A percentile compares a stretch with the other conserved stretches of the same genome.
These are phyloP conservation scores for Chlorospingus flavigularis DNA, from an alignment of 2,797 vertebrate genomes.

Conservation along the genomic window DNA sequence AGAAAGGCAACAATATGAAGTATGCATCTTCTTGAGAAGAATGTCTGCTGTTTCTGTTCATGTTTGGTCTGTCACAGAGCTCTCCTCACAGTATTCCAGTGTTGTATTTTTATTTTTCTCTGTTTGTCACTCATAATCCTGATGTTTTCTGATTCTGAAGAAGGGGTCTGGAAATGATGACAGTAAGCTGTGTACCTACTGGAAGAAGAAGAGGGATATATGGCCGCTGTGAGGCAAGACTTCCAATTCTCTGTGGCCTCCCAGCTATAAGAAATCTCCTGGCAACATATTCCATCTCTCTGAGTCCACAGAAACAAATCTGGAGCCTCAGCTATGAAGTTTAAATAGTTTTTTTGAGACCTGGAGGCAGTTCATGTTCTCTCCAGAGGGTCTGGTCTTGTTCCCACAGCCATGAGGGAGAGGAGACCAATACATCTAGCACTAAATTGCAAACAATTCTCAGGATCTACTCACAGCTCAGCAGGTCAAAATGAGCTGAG, in stretches of 20 bases:
- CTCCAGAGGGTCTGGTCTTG: background rate
- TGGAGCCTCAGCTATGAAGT: background rate
- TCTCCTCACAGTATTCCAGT: background rate
- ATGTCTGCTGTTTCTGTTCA: background rate
- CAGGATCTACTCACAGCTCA: constrained; percentile 71
- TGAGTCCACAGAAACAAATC: background rate
- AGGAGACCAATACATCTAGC: background rate
- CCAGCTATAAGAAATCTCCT: background rate
- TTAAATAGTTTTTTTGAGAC: background rate
- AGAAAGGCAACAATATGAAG: background rate
- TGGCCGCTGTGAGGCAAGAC: background rate
- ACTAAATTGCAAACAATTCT: constrained; percentile 28
- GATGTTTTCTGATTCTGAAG: background rate
- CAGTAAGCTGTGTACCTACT: background rate
- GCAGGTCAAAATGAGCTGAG: constrained; percentile 75
- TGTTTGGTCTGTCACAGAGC: background rate
- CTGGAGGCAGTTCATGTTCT: background rate
- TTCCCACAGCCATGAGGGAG: background rate
- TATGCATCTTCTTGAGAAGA: background rate
- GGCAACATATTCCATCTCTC: background rate
- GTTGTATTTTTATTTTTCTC: background rate
- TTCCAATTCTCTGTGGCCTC: background rate
- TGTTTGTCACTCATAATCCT: background rate
- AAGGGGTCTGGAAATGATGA: background rate
- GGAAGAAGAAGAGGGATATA: background rate